Conservation (phyloP, 2,113 vertebrate species). For the Callithrix jacchus region DNA sequence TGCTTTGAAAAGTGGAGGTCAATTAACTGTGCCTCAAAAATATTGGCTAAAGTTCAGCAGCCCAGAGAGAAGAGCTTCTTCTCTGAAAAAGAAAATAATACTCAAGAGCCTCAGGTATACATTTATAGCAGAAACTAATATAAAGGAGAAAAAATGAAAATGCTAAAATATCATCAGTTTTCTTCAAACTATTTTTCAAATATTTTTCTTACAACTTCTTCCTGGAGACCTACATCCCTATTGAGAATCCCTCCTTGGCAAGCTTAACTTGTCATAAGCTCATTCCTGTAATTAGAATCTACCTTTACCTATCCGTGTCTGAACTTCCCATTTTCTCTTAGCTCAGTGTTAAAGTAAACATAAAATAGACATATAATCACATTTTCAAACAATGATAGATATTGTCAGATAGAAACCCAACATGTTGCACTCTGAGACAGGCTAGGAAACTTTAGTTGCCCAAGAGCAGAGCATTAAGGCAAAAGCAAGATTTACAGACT, state of each 20-base stretch:
- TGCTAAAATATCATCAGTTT: background rate
- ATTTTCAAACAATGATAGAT: background rate
- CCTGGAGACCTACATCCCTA: background rate
- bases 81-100: background rate
- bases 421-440: background rate
- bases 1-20: background rate
- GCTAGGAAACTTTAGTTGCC: background rate
- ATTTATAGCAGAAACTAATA: background rate
- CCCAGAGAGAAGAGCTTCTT: background rate
- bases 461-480: background rate
- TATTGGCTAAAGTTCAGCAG: background rate
- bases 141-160: background rate
- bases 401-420: background rate
- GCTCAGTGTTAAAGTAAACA: background rate
- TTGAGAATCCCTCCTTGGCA: background rate
- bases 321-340: background rate
- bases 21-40: background rate
- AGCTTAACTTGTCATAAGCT: background rate
- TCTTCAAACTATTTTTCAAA: background rate
- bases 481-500: background rate
- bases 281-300: background rate
- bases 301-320: background rate
- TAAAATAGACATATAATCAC: background rate
- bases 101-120: background rate
- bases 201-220: slow-evolving; percentile 1